Percentiles rank a stretch among this genome's conserved stretches.
phyloP scores from a whole-genome alignment of 2,888 invertebrate species.

The Eupsilia transversa region DNA sequence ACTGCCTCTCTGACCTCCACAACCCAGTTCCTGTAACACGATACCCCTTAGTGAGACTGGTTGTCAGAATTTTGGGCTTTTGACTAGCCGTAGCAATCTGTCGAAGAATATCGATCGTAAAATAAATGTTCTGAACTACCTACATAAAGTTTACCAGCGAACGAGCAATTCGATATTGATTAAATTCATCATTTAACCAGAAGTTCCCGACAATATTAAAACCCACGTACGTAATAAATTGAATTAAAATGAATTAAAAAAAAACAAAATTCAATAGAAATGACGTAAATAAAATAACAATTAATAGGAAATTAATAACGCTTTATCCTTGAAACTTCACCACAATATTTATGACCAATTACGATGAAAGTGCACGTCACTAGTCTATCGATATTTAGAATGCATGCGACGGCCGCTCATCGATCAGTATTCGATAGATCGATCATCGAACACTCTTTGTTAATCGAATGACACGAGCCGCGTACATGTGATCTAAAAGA shows the following conservation, averaged over 20 bases:
- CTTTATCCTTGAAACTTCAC: conserved; percentile 16
- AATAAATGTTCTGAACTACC: neutral
- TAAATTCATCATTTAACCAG: neutral
- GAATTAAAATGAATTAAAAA: too few relatives aligned
- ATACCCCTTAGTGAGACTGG: too few relatives aligned
- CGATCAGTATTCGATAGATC: conserved; percentile 63
- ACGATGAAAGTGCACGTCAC: conserved; percentile 48
- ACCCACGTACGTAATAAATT: neutral
- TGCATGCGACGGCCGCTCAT: conserved; percentile 44
- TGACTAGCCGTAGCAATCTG: too few relatives aligned
- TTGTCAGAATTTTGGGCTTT: too few relatives aligned
- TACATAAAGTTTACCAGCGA: neutral
- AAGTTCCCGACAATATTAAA: neutral
- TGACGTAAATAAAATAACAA: conserved; percentile 20
- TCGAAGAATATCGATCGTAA: neutral
- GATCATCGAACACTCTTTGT: conserved; percentile 58
- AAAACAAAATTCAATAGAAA: conserved; percentile 27
- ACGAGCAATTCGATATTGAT: neutral
- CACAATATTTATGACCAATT: conserved; percentile 21
- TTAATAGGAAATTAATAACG: conserved; percentile 33
- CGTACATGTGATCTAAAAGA: conserved; percentile 31
- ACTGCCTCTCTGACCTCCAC: too few relatives aligned
- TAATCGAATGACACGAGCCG: conserved; percentile 53
- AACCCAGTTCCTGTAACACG: too few relatives aligned
- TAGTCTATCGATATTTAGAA: conserved; percentile 46